These are phyloP conservation scores for Prosopocoilus inquinatus DNA, from an alignment of 2,888 invertebrate genomes.

Conservation along the genomic window DNA sequence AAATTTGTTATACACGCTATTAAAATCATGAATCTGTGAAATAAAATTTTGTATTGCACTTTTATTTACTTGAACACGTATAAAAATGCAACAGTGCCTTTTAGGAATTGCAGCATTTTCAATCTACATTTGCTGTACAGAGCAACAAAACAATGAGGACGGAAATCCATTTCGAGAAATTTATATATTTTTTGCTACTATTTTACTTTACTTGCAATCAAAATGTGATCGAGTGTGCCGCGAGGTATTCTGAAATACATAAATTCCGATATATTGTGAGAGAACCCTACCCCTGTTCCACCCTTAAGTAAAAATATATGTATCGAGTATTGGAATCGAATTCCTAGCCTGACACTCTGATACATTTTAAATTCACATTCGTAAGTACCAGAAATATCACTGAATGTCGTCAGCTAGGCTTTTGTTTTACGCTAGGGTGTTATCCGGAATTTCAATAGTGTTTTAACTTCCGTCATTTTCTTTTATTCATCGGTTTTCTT, in stretches of 20 bases:
- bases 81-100: no score
- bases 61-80: no score
- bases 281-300: constrained; percentile 41
- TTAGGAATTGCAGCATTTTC: no score
- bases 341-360: constrained; percentile 47
- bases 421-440: constrained; percentile 23
- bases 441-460: constrained; percentile 14
- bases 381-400: constrained; percentile 36
- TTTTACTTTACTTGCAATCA: constrained; percentile 42
- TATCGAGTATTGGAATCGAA: constrained; percentile 51
- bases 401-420: constrained; percentile 18
- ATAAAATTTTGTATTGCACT: no score
- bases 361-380: constrained; percentile 52
- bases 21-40: no score
- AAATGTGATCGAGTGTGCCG: constrained; percentile 48
- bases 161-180: constrained; percentile 20
- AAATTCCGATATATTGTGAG: constrained; percentile 49
- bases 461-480: neutral
- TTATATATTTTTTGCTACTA: constrained; percentile 27
- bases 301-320: constrained; percentile 54
- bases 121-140: no score
- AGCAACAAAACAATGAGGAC: constrained; percentile 12
- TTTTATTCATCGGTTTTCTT: constrained; percentile 6
- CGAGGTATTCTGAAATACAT: constrained; percentile 50
- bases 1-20: no score